Percentiles rank a stretch among this genome's conserved stretches.
Conservation (phyloP, 2,888 invertebrate genomes). For the Halictus quadricinctus region DNA sequence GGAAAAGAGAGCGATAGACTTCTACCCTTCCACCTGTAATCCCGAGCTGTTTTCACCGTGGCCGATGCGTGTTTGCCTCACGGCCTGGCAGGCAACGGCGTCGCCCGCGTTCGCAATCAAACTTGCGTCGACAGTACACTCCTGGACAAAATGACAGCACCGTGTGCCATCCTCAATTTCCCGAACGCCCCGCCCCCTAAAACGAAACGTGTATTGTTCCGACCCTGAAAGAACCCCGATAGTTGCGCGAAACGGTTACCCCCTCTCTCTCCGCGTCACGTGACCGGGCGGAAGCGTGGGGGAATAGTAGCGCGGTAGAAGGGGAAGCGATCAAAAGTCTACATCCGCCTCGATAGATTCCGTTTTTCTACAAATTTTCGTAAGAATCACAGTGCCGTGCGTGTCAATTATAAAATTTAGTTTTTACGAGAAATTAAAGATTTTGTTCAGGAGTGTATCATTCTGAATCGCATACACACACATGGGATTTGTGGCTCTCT, state of each 20-base stretch:
- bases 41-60: slow-evolving; percentile 47
- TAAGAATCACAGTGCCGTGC: too few species aligned
- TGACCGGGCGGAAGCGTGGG: too few species aligned
- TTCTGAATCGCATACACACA: slow-evolving; percentile 37
- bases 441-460: slow-evolving; percentile 44
- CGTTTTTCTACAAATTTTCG: too few species aligned
- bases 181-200: too few species aligned
- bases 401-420: neutral
- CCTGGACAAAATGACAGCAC: neutral
- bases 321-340: too few species aligned
- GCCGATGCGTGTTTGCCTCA: slow-evolving; percentile 67
- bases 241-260: too few species aligned
- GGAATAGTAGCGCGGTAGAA: too few species aligned
- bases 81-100: slow-evolving; percentile 51
- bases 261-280: too few species aligned
- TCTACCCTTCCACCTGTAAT: slow-evolving; percentile 47
- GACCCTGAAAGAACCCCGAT: neutral
- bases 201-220: neutral
- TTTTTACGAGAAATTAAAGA: neutral
- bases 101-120: slow-evolving; percentile 66
- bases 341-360: too few species aligned
- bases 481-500: neutral
- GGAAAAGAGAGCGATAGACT: slow-evolving; percentile 66
- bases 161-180: neutral
- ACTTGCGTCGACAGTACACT: slow-evolving; percentile 63